Evolutionary conservation across 2,888 invertebrate species (phyloP).

Genomic region (Hypomecis punctinalis): DNA sequence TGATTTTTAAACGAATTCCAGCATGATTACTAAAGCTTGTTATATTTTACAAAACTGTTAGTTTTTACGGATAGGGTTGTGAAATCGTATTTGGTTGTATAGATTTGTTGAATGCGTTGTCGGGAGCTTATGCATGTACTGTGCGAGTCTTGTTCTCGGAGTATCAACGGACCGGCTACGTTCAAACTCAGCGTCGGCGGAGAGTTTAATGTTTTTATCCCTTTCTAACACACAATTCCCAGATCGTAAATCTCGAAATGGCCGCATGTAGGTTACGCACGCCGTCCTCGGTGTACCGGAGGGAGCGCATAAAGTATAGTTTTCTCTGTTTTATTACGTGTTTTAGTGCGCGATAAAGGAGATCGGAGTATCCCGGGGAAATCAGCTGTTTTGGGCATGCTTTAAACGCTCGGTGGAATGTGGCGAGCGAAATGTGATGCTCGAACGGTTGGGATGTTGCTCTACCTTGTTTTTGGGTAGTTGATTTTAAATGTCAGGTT

Average conservation of each 20-base stretch:
- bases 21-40: neutral
- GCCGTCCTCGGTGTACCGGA: constrained; percentile 79
- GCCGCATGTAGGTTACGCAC: constrained; percentile 86
- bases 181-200: constrained; percentile 75
- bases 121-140: constrained; percentile 62
- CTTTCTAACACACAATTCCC: constrained; percentile 85
- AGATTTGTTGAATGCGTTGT: constrained; percentile 31
- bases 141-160: constrained; percentile 69
- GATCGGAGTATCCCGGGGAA: constrained; percentile 79
- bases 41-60: neutral
- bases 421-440: constrained; percentile 80
- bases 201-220: constrained; percentile 82
- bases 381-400: constrained; percentile 85
- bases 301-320: constrained; percentile 83
- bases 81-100: neutral
- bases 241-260: constrained; percentile 86
- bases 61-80: neutral
- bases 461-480: constrained; percentile 60
- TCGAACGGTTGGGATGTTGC: constrained; percentile 61
- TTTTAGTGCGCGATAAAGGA: constrained; percentile 81
- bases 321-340: constrained; percentile 84
- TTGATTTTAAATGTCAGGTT: neutral
- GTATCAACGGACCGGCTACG: constrained; percentile 71
- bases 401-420: constrained; percentile 84
- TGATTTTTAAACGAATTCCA: neutral